Evolutionary conservation across 2,888 invertebrate genomes (phyloP).

Genomic region (Cotesia congregata): DNA sequence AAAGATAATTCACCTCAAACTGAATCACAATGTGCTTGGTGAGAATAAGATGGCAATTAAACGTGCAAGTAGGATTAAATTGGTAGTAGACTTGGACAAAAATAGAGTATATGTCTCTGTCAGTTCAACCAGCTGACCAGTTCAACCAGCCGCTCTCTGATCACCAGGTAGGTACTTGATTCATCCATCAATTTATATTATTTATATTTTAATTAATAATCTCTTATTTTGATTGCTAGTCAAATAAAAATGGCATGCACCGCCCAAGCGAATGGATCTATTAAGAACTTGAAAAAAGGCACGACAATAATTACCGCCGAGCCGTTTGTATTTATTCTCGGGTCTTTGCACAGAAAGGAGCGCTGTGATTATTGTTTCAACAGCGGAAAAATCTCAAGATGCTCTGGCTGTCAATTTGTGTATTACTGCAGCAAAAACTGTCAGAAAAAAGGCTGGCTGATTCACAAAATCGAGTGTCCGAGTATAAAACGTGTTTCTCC

Average conservation of each 20-base stretch:
- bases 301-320: constrained; percentile 80
- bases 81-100: constrained; percentile 29
- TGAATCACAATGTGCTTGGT: constrained; percentile 24
- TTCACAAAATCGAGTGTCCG: constrained; percentile 88
- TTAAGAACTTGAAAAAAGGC: constrained; percentile 72
- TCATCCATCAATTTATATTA: no score
- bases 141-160: background rate
- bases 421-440: constrained; percentile 87
- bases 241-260: constrained; percentile 9
- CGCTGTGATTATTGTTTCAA: constrained; percentile 82
- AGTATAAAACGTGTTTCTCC: constrained; percentile 81
- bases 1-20: constrained; percentile 21
- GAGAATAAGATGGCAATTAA: constrained; percentile 29
- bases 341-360: constrained; percentile 78
- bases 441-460: constrained; percentile 85
- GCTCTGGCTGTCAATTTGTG: constrained; percentile 86
- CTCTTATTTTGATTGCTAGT: background rate
- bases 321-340: constrained; percentile 83
- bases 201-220: background rate
- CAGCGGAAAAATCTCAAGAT: constrained; percentile 82
- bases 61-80: constrained; percentile 20
- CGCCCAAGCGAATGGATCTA: background rate
- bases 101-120: constrained; percentile 23
- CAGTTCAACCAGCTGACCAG: constrained; percentile 18
- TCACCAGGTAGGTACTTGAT: background rate